Base-by-base conservation (phyloP, 2,113 vertebrate species). In the Plectropomus leopardus region DNA sequence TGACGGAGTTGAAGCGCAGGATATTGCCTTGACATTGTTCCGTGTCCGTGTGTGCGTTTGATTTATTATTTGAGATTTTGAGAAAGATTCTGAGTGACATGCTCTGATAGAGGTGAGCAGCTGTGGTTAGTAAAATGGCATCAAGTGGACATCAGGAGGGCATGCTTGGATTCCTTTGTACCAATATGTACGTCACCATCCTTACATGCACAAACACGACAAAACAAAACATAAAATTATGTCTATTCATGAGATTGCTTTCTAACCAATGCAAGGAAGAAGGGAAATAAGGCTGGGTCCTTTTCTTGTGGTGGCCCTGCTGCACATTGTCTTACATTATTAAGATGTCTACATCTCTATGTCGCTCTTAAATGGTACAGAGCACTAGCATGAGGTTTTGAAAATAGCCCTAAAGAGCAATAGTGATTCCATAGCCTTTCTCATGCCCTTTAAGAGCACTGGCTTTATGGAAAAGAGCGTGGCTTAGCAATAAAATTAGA, bases 401-500 rank as follows among this genome's bases (percentile, higher is more conserved):
- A 30, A 85, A 85, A 72, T 34, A 47, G 76, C 44, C 60, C 65
- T 53, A n/a, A 19, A 51, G 19, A 57, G 66, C 24, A 72, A 23
- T 24, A 54, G 30, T 32, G 26, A 53, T 69, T 65, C 58, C 58
- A 5, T 19, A 66, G 67, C 47, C 79, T 68, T 74, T 73, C 44
- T 16, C 28, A 0, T 76, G 60, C 67, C 26, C 23, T 71, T 63
- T 30, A 67, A 44, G 40, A 19, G 65, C 34, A 4, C 47, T 16
- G 59, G 63, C 26, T 50, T 55, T 53, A 59, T 71, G 42, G 57
- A 78, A 73, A 70, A 60, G 45, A 73, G 50, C 47, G 64, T 44
- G 77, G 36, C 75, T 88, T 72, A 63, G 73, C 57, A 78, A 78
- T 89, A 63, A 75, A 88, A 76, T 58, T 34, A 81, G 72, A 87